Evolutionary conservation across 2,113 vertebrate genomes (phyloP), one percentile per base, ranked within the genome.

Genomic region (Daphoenositta chrysoptera): DNA sequence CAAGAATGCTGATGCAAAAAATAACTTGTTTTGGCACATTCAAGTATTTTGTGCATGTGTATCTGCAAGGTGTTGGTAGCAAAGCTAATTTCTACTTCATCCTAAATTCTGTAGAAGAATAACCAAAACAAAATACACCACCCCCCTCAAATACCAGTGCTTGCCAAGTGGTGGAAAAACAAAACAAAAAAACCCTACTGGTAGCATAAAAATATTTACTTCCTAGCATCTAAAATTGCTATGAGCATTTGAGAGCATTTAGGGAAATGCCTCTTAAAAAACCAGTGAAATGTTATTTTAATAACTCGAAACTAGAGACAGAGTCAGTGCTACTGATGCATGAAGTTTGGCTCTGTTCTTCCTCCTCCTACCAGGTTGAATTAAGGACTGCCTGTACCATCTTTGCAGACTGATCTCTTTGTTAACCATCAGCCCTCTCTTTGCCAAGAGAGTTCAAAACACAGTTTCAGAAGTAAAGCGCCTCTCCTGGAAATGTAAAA

Each of bases 11-110:
- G 56, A 92, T 92, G 90, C 64, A 95, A 93, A 96, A 96, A 95
- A 81, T 71, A 95, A 92, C 86, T 93, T 95, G 88, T 90, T 95
- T 92, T 94, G 92, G 69, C 92, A 92, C 86, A 58, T 89, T 83
- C 40, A 90, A 80, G 35, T 47, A 80, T 88, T 88, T 73, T 76
- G 20, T 77, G 45, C 4, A 1, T 63, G 44, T 60, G 4, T 63
- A 68, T 86, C 71, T 87, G 64, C 44, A 93, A 95, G 76, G 85
- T 94, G 82, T 81, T 91, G 12, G 54, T 87, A 93, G 73, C 22
- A 91, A 84, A 91, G 47, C 48, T 93, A 44, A 71, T 66, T 94
- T 93, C 47, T 64, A 48, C 69, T 88, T 91, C 44, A 89, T 82
- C 66, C 75, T 83, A 86, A 94, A 83, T 66, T 63, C 3, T 83